Percentiles rank a stretch among this genome's conserved stretches.
Conservation (phyloP, 2,797 vertebrate genomes). For the Lateolabrax maculatus region DNA sequence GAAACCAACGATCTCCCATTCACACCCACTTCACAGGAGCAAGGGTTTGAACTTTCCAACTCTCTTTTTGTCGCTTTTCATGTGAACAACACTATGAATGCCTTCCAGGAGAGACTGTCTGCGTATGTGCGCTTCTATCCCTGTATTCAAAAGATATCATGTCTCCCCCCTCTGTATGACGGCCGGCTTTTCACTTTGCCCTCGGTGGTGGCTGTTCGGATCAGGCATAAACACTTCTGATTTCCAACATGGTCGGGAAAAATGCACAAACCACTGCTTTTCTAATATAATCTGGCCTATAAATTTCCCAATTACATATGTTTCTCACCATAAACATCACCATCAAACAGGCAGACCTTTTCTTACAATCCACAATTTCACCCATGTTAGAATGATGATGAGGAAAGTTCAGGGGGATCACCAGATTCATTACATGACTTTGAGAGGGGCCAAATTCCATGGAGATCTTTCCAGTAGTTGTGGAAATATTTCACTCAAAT, state of each 20-base stretch:
- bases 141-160: background rate
- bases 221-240: background rate
- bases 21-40: background rate
- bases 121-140: background rate
- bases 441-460: too few species aligned
- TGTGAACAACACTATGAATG: background rate
- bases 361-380: background rate
- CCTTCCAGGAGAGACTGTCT: background rate
- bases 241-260: too few species aligned
- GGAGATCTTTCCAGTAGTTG: too few species aligned
- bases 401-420: background rate
- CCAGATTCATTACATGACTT: background rate
- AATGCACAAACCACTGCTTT: background rate
- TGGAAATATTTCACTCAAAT: too few species aligned
- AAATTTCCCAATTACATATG: background rate
- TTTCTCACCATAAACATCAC: background rate
- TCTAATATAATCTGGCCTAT: background rate
- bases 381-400: background rate
- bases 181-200: background rate
- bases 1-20: background rate
- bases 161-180: background rate
- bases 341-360: background rate
- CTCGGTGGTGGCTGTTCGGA: background rate
- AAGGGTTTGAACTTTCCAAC: background rate
- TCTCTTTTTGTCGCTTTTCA: background rate